Evolutionary conservation across 2,888 invertebrate genomes (phyloP), one percentile per base, ranked within the genome.

Genomic region (Hirtodrosophila histrioides): DNA sequence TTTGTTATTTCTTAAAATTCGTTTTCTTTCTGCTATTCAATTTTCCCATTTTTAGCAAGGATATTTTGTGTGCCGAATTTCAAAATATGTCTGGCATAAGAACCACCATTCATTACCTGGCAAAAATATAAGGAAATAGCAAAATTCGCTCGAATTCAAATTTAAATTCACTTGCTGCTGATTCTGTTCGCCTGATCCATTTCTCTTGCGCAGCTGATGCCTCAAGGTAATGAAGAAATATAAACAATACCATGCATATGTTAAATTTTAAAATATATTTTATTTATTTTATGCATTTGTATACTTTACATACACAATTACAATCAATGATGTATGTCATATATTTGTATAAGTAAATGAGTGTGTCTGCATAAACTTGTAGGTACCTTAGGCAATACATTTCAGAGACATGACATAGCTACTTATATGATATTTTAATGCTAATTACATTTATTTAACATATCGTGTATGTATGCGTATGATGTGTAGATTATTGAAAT

Each of bases 341-440:
- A 41, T 60, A 48, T 65, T 58, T 79, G 62, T 74, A 57, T 69
- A 63, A 60, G 82, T 76, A 81, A 72, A 78, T 87, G 78, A 81
- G 85, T 85, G 58, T 68, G 80, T 86, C 85, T 82, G 86, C 79
- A 62, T 82, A 70, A 77, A 78, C 82, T 75, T 85, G 88, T 87
- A 86, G 88, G 86, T 84, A 84, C 88, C 83, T 88, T 88, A 84
- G 88, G 88, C 54, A 86, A 67, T 86, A 88, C 77, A 79, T 83
- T 66, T 70, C 53, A 81, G 78, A 81, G 87, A 87, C 75, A 66
- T 77, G 70, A 78, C 69, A 83, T 76, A 77, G 57, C 74, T 79
- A 73, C 67, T 67, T 85, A 79, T 40, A 39, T 35, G 49, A 44
- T 75, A 73, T 43, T 37, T 74, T 56, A 68, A 64, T 54, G 39